A percentile compares a stretch with the other conserved stretches of the same genome.
phyloP scores from a whole-genome alignment of 2,113 vertebrate species.

The Tautogolabrus adspersus region DNA sequence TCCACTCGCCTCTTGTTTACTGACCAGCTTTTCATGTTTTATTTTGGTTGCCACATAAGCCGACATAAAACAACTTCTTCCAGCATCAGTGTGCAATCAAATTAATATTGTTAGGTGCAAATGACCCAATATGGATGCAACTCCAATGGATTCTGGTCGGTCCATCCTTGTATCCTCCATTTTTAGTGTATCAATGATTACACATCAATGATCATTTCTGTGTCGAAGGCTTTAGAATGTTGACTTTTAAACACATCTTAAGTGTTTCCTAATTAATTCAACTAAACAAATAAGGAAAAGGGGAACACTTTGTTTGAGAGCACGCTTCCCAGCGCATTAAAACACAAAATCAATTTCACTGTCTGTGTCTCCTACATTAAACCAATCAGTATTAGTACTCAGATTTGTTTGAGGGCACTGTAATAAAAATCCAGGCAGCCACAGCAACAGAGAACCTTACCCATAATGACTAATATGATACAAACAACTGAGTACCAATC shows the following conservation, averaged over 20 bases:
- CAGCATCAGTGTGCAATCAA: no score
- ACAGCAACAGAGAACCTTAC: slow-evolving; percentile 37
- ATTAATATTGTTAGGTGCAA: not conserved
- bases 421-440: slow-evolving; percentile 51
- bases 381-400: slow-evolving; percentile 57
- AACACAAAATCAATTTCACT: slow-evolving; percentile 52
- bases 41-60: no score
- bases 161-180: not conserved
- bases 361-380: slow-evolving; percentile 28
- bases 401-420: slow-evolving; percentile 30
- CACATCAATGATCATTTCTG: slow-evolving; percentile 20
- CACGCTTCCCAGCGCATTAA: slow-evolving; percentile 30
- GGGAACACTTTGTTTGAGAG: slow-evolving; percentile 31
- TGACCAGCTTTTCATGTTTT: no score
- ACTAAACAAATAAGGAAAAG: slow-evolving; percentile 30
- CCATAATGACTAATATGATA: slow-evolving; percentile 56
- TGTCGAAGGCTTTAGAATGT: slow-evolving; percentile 12
- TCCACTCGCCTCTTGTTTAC: no score
- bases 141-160: not conserved
- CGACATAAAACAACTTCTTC: no score
- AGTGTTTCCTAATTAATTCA: slow-evolving; percentile 50
- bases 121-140: not conserved
- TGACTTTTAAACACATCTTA: slow-evolving; percentile 11
- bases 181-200: not conserved
- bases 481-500: slow-evolving; percentile 50